A percentile compares a stretch with the other conserved stretches of the same genome.
These are phyloP conservation scores for Xenentodon cancila DNA, from an alignment of 2,797 vertebrate genomes.

Conservation along the genomic window DNA sequence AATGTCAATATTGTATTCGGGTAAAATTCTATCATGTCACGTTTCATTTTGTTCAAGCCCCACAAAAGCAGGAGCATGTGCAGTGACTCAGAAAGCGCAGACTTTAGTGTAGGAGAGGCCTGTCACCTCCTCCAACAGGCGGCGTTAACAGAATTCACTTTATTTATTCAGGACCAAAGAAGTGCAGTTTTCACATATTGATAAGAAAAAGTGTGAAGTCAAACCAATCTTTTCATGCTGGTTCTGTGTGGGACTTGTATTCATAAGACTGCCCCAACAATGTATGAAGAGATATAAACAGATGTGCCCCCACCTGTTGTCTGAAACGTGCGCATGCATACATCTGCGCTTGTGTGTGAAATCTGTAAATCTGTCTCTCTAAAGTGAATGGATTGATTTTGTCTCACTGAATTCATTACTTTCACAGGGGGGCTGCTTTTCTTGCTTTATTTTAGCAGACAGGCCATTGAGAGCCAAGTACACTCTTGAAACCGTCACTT, in stretches of 20 bases:
- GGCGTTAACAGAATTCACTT: slow-evolving; percentile 24
- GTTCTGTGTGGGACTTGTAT: not conserved
- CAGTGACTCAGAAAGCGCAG: slow-evolving; percentile 8
- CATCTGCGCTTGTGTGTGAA: slow-evolving; percentile 6
- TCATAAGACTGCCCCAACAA: not conserved
- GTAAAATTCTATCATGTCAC: not conserved
- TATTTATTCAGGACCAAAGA: slow-evolving; percentile 17
- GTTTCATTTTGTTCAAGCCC: slow-evolving; percentile 2
- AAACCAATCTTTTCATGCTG: not conserved
- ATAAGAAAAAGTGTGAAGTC: slow-evolving; percentile 11
- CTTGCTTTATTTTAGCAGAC: slow-evolving; percentile 38
- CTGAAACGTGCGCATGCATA: not conserved
- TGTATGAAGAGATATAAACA: not conserved
- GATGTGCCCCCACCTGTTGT: not conserved
- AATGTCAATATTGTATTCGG: not conserved
- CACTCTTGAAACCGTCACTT: slow-evolving; percentile 30
- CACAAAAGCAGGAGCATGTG: slow-evolving; percentile 3
- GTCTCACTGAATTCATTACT: slow-evolving; percentile 48
- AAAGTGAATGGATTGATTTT: slow-evolving; percentile 49
- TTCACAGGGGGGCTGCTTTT: slow-evolving; percentile 35
- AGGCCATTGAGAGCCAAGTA: slow-evolving; percentile 30
- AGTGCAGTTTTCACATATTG: slow-evolving; percentile 23
- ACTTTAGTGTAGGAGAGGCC: not conserved
- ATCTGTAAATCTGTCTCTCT: slow-evolving; percentile 11
- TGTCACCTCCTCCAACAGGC: slow-evolving; percentile 6